Conservation (phyloP, 2,797 vertebrate genomes). For the Gadopsis bispinosus region DNA sequence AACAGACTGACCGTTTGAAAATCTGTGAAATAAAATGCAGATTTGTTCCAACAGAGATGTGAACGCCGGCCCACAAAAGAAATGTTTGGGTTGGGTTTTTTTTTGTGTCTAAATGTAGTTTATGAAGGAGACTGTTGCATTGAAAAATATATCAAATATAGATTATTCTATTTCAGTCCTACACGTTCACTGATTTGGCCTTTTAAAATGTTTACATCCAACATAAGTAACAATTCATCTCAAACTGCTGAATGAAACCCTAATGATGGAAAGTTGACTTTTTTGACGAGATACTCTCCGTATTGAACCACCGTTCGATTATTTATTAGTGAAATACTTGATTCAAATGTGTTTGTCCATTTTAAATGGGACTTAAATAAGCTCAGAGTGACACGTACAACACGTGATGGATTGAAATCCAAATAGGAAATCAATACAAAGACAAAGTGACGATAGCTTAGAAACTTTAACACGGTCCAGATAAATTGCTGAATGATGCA, state of each 20-base stretch:
- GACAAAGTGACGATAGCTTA: neutral
- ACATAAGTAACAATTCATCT: neutral
- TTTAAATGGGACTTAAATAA: conserved; percentile 2
- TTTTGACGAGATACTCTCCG: neutral
- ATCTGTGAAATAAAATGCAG: neutral
- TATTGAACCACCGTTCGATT: neutral
- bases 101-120: neutral
- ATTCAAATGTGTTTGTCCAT: neutral
- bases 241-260: neutral
- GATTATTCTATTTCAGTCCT: neutral
- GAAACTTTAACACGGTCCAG: neutral
- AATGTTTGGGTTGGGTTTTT: neutral
- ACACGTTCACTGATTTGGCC: neutral
- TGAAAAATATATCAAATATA: conserved; percentile 20
- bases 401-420: neutral
- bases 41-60: neutral
- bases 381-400: conserved; percentile 2
- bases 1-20: neutral
- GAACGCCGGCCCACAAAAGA: neutral
- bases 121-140: neutral
- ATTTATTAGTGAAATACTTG: neutral
- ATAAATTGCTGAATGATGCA: neutral
- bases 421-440: neutral
- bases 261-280: neutral
- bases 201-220: neutral